These are phyloP conservation scores for Pasiphila rectangulata DNA, from an alignment of 2,888 invertebrate species.

Conservation along the genomic window DNA sequence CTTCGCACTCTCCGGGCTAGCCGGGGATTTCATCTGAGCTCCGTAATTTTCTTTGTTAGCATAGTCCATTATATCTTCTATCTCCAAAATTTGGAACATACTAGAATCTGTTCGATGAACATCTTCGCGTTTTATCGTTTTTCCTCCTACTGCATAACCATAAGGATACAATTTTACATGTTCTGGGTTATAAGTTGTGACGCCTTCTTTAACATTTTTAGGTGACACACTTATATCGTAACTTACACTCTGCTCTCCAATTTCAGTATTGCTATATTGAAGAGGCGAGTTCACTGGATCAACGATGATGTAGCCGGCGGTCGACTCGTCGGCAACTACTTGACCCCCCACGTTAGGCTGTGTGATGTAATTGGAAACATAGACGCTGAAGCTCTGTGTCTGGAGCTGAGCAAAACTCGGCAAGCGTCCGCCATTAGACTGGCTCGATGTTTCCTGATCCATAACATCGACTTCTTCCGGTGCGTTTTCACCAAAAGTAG, in stretches of 20 bases:
- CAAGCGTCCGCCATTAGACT: constrained; percentile 74
- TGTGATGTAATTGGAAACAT: constrained; percentile 81
- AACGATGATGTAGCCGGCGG: constrained; percentile 72
- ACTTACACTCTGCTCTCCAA: constrained; percentile 58
- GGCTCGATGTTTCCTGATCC: constrained; percentile 70
- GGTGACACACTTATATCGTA: constrained; percentile 67
- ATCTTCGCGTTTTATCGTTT: constrained; percentile 67
- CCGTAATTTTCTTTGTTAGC: constrained; percentile 78
- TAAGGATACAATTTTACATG: constrained; percentile 62
- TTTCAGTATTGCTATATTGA: constrained; percentile 61
- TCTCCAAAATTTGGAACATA: constrained; percentile 68
- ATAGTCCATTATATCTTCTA: constrained; percentile 76
- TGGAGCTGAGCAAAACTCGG: constrained; percentile 85
- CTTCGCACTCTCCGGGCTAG: constrained; percentile 73
- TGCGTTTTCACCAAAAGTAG: constrained; percentile 89
- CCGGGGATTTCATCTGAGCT: constrained; percentile 72
- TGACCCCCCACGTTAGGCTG: constrained; percentile 90
- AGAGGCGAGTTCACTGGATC: constrained; percentile 64
- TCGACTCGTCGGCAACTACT: constrained; percentile 78
- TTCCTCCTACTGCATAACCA: constrained; percentile 64
- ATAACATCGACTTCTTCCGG: constrained; percentile 73
- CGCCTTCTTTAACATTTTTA: constrained; percentile 59
- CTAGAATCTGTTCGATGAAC: constrained; percentile 57
- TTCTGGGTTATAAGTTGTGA: constrained; percentile 60
- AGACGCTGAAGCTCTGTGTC: constrained; percentile 79